Percentiles rank a stretch among this genome's conserved stretches.
phyloP scores from a whole-genome alignment of 2,113 vertebrate genomes.

The Leucopsar rothschildi region DNA sequence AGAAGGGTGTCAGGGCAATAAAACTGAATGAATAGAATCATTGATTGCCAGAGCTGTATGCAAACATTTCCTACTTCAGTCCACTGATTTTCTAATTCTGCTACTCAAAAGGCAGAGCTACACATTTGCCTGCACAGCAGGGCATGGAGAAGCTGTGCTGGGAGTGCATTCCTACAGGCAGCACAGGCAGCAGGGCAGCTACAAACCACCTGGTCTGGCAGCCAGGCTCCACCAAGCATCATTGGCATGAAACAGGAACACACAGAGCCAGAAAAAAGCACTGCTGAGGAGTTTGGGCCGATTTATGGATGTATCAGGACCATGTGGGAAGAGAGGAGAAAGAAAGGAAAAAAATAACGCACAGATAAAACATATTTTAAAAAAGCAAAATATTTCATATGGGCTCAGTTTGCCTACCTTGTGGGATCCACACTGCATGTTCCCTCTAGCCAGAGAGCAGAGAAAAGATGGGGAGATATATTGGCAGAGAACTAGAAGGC shows the following conservation, averaged over 20 bases:
- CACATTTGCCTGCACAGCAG: background rate
- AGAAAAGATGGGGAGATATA: background rate
- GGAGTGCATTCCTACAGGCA: background rate
- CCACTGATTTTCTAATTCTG: background rate
- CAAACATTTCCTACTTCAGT: background rate
- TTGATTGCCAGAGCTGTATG: background rate
- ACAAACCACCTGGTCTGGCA: background rate
- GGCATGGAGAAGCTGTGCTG: background rate
- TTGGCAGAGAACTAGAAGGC: background rate
- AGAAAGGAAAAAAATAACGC: rapidly evolving
- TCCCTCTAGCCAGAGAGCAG: background rate
- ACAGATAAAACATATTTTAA: background rate
- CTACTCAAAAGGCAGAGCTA: background rate
- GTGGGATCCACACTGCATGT: background rate
- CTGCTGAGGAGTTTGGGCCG: background rate
- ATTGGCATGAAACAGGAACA: background rate
- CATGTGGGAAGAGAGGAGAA: background rate
- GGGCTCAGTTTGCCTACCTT: background rate
- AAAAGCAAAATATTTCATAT: background rate
- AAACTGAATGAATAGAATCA: background rate
- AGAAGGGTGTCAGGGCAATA: background rate
- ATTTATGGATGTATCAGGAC: background rate
- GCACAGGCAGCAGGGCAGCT: background rate
- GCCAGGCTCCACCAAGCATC: background rate
- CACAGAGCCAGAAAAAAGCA: background rate